Percentiles rank a stretch among this genome's conserved stretches.
Conservation (phyloP, 64 coral and sea anemone genomes). For the Pocillopora damicornis region DNA sequence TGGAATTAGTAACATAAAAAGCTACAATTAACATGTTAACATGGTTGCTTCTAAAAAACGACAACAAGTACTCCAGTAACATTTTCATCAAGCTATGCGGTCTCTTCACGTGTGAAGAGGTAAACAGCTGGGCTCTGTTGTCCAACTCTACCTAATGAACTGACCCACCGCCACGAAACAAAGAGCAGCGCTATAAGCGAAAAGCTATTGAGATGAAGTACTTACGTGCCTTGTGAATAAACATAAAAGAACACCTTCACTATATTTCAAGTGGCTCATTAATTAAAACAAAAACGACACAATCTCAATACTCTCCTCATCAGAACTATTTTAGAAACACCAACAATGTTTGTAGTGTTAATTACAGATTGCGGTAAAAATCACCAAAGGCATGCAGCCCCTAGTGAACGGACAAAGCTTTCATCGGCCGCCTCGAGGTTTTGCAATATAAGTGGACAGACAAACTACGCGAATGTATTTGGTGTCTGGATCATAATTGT, state of each 20-base stretch:
- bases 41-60: not conserved
- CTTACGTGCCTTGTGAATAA: slow-evolving; percentile 12
- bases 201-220: slow-evolving; percentile 13
- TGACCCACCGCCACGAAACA: not conserved
- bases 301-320: slow-evolving; percentile 2
- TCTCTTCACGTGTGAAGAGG: not conserved
- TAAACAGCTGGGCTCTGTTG: not conserved
- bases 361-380: not conserved
- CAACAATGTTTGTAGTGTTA: not conserved
- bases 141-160: not conserved
- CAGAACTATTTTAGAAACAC: not conserved
- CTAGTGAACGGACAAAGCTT: no score
- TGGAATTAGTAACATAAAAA: no score
- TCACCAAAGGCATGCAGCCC: not conserved
- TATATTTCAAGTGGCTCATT: slow-evolving; percentile 17
- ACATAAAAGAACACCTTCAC: slow-evolving; percentile 11
- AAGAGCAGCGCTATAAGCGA: not conserved
- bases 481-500: not conserved
- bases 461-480: not conserved
- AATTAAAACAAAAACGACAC: slow-evolving; percentile 20
- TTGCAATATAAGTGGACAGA: not conserved
- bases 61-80: not conserved
- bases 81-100: not conserved
- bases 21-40: no score
- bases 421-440: not conserved